Evolutionary conservation across 1,140 invertebrate species (phyloP), one percentile per base, ranked within the genome.

Genomic region (Drosophila triauraria): DNA sequence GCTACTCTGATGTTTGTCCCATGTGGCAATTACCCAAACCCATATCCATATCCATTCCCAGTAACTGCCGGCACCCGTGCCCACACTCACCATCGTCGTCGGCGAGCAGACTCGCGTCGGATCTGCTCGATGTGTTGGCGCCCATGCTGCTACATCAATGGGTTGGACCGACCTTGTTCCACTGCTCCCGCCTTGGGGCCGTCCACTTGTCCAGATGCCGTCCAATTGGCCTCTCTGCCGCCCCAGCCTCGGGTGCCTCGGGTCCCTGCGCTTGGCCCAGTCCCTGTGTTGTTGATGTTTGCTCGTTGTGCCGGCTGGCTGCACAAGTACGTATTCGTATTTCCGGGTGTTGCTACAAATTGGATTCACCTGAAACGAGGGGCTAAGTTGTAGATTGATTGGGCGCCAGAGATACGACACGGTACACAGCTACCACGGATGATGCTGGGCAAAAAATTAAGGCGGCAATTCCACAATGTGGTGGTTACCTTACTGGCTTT

Each of bases 101-200:
- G 46, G 76, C 81, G 62, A 91, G 91, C 74, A 92, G 80, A 92
- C 80, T 88, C 47, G 90, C 65, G 78, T 92, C 90, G 57, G 91
- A 82, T 91, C 91, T 85, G 78, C 87, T 91, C 78, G 91, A 92
- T 72, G 91, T 78, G 71, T 86, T 92, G 62, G 90, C 91, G 53
- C 91, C 91, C 91, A 92, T 92, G 60, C 72, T 87, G 78, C 75
- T 87, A 88, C 84, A 90, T 90, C 48, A 84, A 87, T 71, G 72
- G 63, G 46, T 56, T 53, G 60, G 69, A 30, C 54, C 48, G 35
- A 32, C 44, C 69, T 59, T 53, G 65, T 77, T 63, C 32, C 40
- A 38, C n/a, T 10, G 27, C 10, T 10, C 30, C 7, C 43, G 40
- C 53, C 35, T 20, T 35, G 32, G 38, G 20, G 10, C 7, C 23